Conservation (phyloP, 2,113 vertebrate species). For the Serilophus lunatus region DNA sequence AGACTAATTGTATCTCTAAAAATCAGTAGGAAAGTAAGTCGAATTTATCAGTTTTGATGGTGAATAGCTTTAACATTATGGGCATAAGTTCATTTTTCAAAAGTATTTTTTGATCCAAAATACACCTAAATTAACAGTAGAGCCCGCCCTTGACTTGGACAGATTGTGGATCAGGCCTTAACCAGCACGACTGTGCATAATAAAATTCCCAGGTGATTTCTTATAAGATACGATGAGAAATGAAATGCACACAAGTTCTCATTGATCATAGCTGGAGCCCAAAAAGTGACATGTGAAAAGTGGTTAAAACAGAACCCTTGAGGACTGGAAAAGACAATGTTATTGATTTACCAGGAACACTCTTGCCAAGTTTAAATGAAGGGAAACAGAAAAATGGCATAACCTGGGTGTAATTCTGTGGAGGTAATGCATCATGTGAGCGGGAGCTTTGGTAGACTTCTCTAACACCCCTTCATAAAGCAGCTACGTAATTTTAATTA, state of each 20-base stretch:
- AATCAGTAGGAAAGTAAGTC: background rate
- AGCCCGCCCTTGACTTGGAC: background rate
- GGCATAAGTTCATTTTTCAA: background rate
- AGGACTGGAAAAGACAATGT: conserved; percentile 13
- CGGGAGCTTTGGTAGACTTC: background rate
- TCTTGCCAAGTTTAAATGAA: conserved; percentile 28
- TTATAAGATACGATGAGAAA: background rate
- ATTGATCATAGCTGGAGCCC: conserved; percentile 25
- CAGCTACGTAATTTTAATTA: background rate
- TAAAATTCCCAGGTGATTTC: conserved; percentile 22
- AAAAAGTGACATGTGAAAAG: conserved; percentile 40
- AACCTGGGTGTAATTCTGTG: background rate
- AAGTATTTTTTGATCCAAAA: background rate
- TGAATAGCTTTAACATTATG: background rate
- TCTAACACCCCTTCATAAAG: background rate
- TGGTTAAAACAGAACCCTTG: background rate
- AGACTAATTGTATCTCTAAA: background rate
- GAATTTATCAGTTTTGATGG: background rate
- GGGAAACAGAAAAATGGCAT: conserved; percentile 13
- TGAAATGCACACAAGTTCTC: background rate
- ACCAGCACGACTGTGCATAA: background rate
- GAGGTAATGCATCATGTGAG: background rate
- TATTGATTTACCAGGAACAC: conserved; percentile 25
- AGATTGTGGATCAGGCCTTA: background rate
- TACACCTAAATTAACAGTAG: background rate